Base-by-base conservation (phyloP, 1,140 invertebrate species). In the Euglossa dilemma region DNA sequence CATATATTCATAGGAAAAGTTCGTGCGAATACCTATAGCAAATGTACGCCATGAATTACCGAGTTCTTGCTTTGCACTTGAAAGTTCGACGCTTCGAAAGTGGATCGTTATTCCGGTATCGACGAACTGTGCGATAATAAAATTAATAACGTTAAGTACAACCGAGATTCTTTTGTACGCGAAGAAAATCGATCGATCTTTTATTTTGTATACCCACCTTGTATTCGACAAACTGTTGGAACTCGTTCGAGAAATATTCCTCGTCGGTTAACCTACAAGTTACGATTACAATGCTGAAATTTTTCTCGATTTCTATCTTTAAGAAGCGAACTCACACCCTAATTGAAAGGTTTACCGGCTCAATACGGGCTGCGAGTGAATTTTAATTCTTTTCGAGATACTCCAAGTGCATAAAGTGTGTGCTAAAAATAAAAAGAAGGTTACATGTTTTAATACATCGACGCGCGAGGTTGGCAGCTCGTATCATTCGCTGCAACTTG, bases 401-500 rank as follows among this genome's bases (percentile, higher is more conserved):
- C 25, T 28, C 18, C 5, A 28, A 28, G 9, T 52, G 9, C 36
- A 28, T 52, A 28, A 71, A 71, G 0, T 20, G 6, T 7, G 16
- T n/a, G 45, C 45, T 52, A 71, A 28, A 71, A 71, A 71, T 71
- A 71, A 71, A n/a, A 52, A 71, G 69, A 71, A 71, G 47, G 47
- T 71, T 52, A 52, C 47, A 14, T n/a, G 69, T 20, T 47, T 52
- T 52, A 52, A 52, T 67, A 67, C 20, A 20, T 43, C 25, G 12
- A 36, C 11, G 11, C 6, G 12, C 14, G 45, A 18, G 0, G 14
- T 20, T 18, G 14, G 14, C 12, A 70, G 20, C 45, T 47, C n/a
- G n/a, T 69, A 69, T 70, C 43, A 20, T 66, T 64, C 57, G 8
- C 20, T 45, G 64, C n/a, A 47, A 70, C 11, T n/a, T 25, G 43